phyloP scores from a whole-genome alignment of 2,797 vertebrate species.

The Botia almorhae region DNA sequence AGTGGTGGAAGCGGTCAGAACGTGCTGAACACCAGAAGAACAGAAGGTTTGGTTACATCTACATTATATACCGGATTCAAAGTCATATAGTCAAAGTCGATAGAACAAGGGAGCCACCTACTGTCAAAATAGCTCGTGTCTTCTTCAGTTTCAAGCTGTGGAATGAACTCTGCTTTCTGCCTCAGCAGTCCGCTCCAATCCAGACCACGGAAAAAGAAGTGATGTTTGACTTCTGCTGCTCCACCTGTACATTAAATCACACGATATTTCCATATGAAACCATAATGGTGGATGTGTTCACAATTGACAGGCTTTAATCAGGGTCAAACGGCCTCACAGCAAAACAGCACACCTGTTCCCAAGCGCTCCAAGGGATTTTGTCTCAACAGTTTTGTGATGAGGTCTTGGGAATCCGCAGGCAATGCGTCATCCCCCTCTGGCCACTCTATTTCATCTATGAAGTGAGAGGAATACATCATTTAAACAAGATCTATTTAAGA shows the following conservation, averaged over 20 bases:
- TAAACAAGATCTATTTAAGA: too few species aligned
- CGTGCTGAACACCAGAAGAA: conserved; percentile 79
- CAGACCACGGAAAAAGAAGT: conserved; percentile 88
- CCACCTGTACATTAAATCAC: conserved; percentile 78
- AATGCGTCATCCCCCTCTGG: conserved; percentile 91
- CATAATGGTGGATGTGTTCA: background rate
- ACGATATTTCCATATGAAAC: background rate
- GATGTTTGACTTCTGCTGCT: conserved; percentile 90
- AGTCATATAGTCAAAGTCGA: too few species aligned
- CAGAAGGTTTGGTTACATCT: conserved; percentile 18
- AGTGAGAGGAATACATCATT: too few species aligned
- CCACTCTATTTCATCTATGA: conserved; percentile 93
- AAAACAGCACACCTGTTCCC: conserved; percentile 83
- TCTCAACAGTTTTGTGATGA: conserved; percentile 87
- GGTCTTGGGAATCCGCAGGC: conserved; percentile 87
- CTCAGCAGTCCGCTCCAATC: conserved; percentile 95
- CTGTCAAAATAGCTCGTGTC: conserved; percentile 99
- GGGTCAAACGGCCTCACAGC: background rate
- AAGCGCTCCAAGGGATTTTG: conserved; percentile 92
- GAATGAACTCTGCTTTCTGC: conserved; percentile 97
- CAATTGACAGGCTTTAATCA: background rate
- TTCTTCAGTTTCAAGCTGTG: conserved; percentile 93
- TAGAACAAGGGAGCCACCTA: conserved; percentile 69
- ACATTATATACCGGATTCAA: background rate
- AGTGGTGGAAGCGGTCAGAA: conserved; percentile 92